These are phyloP conservation scores for Clunio marinus DNA, from an alignment of 2,888 invertebrate species.

Conservation along the genomic window DNA sequence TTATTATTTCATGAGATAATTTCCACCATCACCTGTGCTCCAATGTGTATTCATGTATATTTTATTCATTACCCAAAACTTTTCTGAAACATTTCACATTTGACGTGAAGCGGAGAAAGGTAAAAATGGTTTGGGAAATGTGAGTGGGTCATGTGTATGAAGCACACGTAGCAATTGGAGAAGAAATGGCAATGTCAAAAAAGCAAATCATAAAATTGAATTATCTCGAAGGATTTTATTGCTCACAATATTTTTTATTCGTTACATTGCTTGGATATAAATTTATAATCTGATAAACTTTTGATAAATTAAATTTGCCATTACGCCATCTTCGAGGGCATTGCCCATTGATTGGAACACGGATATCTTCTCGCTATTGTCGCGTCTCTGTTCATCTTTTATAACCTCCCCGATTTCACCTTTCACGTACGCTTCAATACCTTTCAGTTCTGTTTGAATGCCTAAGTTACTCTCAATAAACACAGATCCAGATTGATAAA, in stretches of 20 bases:
- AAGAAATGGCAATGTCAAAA: slow-evolving; percentile 30
- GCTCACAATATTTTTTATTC: not conserved
- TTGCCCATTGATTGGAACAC: slow-evolving; percentile 64
- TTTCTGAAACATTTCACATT: not conserved
- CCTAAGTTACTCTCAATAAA: slow-evolving; percentile 57
- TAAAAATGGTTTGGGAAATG: not conserved
- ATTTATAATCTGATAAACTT: slow-evolving; percentile 33
- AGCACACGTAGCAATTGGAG: slow-evolving; percentile 11
- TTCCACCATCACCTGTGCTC: slow-evolving; percentile 5
- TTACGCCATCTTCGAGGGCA: slow-evolving; percentile 59
- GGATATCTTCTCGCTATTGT: slow-evolving; percentile 45
- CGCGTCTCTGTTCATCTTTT: slow-evolving; percentile 45
- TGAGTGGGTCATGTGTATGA: slow-evolving; percentile 22
- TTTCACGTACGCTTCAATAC: slow-evolving; percentile 53
- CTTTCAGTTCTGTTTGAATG: slow-evolving; percentile 55
- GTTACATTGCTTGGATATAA: not conserved
- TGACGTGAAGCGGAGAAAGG: not conserved
- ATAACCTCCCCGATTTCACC: slow-evolving; percentile 58
- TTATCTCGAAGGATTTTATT: slow-evolving; percentile 10
- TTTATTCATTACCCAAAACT: slow-evolving; percentile 1
- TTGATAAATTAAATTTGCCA: slow-evolving; percentile 47
- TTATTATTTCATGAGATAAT: too few species aligned
- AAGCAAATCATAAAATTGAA: slow-evolving; percentile 35
- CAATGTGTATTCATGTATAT: not conserved
- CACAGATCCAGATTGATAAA: slow-evolving; percentile 54